Evolutionary conservation across 2,888 invertebrate genomes (phyloP).

Genomic region (Pachydiplax longipennis): DNA sequence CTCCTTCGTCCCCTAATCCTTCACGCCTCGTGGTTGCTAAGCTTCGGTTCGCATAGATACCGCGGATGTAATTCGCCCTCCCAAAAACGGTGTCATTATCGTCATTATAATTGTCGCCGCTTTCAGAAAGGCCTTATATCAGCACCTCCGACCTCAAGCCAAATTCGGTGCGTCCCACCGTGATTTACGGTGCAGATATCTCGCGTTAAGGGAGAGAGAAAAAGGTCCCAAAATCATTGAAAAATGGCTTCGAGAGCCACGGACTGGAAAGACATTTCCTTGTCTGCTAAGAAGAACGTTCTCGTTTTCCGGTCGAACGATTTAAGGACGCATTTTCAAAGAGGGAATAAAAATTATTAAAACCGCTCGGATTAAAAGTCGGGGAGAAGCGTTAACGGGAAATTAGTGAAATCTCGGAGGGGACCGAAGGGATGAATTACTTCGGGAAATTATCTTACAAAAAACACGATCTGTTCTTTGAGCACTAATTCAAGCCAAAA

Average conservation of each 20-base stretch:
- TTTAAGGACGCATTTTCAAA: constrained; percentile 23
- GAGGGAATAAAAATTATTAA: background rate
- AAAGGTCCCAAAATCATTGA: constrained; percentile 15
- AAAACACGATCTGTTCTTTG: too few species aligned
- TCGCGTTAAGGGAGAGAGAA: background rate
- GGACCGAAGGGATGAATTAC: too few species aligned
- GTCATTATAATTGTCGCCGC: constrained; percentile 3
- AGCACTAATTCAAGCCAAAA: too few species aligned
- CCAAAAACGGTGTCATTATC: background rate
- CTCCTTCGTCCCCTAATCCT: background rate
- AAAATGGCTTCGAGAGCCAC: constrained; percentile 41
- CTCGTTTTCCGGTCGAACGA: constrained; percentile 45
- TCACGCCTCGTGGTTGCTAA: background rate
- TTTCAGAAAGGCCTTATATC: background rate
- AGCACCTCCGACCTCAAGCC: constrained; percentile 19
- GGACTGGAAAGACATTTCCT: constrained; percentile 41
- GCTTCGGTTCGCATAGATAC: background rate
- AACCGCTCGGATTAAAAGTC: background rate
- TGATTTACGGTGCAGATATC: constrained; percentile 33
- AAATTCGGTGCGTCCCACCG: background rate
- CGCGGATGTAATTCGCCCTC: background rate
- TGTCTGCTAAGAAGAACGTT: constrained; percentile 42
- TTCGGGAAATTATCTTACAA: too few species aligned
- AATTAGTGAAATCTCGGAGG: background rate
- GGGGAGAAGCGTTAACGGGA: background rate